Percentiles rank a stretch among this genome's conserved stretches.
These are phyloP conservation scores for Spea bombifrons DNA, from an alignment of 2,113 vertebrate genomes.

Conservation along the genomic window DNA sequence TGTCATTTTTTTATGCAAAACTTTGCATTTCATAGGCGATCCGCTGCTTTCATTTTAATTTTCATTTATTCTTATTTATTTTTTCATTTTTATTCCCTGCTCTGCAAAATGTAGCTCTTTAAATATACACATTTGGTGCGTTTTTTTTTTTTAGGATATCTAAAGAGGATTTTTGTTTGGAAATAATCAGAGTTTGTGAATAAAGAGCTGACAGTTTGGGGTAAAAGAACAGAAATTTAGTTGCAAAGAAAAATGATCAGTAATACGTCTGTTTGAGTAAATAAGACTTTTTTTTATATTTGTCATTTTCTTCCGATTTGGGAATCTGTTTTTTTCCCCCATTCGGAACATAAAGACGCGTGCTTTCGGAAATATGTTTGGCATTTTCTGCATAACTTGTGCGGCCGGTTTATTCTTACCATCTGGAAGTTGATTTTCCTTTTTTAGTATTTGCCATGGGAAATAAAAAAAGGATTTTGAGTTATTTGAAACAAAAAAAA, in stretches of 20 bases:
- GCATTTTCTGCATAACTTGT: slow-evolving; percentile 65
- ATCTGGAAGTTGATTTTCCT: slow-evolving; percentile 64
- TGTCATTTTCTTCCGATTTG: neutral
- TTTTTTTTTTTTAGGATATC: neutral
- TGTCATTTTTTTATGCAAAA: neutral
- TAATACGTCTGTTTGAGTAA: neutral
- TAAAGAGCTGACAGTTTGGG: slow-evolving; percentile 16
- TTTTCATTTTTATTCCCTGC: neutral
- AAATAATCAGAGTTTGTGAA: neutral
- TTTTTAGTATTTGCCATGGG: slow-evolving; percentile 55
- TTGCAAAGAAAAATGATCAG: neutral
- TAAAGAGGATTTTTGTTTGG: neutral
- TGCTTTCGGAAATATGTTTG: slow-evolving; percentile 60
- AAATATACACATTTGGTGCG: neutral
- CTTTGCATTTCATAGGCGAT: too few species aligned
- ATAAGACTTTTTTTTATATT: neutral
- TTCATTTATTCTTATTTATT: neutral
- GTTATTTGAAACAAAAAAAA: slow-evolving; percentile 57
- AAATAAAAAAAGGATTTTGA: slow-evolving; percentile 57
- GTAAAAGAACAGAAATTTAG: neutral
- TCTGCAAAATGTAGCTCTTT: too few species aligned
- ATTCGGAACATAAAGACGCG: slow-evolving; percentile 54
- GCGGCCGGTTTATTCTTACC: slow-evolving; percentile 67
- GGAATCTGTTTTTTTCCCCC: neutral
- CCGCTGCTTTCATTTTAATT: too few species aligned